Evolutionary conservation across 2,113 vertebrate species (phyloP).

Genomic region (Rynchops niger): DNA sequence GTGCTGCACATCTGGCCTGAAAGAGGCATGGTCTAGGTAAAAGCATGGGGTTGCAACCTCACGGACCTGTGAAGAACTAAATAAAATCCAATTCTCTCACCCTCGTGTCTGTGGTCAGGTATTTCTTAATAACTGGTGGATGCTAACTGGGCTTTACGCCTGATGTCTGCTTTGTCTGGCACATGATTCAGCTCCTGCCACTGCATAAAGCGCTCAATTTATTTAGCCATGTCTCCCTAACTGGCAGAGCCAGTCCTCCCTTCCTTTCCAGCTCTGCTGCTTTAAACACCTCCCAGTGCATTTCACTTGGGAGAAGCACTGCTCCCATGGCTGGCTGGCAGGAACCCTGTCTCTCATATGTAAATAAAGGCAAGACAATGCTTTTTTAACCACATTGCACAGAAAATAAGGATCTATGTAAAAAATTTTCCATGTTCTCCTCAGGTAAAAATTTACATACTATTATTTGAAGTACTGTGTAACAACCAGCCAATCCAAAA

Average conservation of each 20-base stretch:
- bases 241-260: neutral
- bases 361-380: neutral
- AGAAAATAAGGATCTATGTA: neutral
- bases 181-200: neutral
- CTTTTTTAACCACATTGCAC: neutral
- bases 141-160: neutral
- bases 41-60: neutral
- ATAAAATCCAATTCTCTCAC: neutral
- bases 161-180: slow-evolving; percentile 17
- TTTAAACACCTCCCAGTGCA: neutral
- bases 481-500: neutral
- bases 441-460: neutral
- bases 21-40: neutral
- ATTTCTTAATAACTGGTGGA: neutral
- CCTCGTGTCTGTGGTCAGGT: neutral
- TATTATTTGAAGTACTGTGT: neutral
- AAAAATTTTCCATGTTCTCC: neutral
- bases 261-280: neutral
- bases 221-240: neutral
- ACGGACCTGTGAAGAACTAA: neutral
- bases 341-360: neutral
- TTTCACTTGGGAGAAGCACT: neutral
- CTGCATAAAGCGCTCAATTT: neutral
- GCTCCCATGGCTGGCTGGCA: neutral
- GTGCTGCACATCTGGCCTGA: neutral